A percentile compares a stretch with the other conserved stretches of the same genome.
These are phyloP conservation scores for Platichthys stellatus DNA, from an alignment of 2,113 vertebrate species.

Conservation along the genomic window DNA sequence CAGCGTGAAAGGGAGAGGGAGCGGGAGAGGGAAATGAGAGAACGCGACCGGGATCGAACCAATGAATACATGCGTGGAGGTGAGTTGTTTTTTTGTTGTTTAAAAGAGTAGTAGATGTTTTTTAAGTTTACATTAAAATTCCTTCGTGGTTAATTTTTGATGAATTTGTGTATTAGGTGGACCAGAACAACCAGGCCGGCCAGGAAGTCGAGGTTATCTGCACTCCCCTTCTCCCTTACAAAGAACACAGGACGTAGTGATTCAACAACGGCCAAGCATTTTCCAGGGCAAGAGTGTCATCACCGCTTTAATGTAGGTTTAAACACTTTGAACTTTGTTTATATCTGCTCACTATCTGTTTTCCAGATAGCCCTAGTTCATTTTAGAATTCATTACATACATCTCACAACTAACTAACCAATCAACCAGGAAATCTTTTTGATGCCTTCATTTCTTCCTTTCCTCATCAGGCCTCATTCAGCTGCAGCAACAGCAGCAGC, in stretches of 20 bases:
- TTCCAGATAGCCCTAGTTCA: background rate
- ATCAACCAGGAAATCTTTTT: background rate
- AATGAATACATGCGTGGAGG: constrained; percentile 80
- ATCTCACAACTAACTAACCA: background rate
- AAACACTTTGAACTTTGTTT: background rate
- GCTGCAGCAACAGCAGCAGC: constrained; percentile 74
- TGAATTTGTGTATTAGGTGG: constrained; percentile 45
- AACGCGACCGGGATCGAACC: constrained; percentile 56
- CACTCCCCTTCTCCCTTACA: constrained; percentile 93
- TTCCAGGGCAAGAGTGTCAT: constrained; percentile 98
- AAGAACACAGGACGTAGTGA: constrained; percentile 89
- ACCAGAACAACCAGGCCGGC: constrained; percentile 89
- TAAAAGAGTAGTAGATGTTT: background rate
- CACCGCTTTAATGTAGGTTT: constrained; percentile 91
- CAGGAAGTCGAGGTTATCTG: constrained; percentile 90
- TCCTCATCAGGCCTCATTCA: constrained; percentile 73
- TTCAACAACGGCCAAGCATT: constrained; percentile 96
- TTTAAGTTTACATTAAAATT: background rate
- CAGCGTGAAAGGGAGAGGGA: constrained; percentile 73
- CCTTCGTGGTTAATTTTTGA: background rate
- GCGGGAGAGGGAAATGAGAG: constrained; percentile 47
- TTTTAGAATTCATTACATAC: background rate
- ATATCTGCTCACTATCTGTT: background rate
- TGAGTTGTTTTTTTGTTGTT: constrained; percentile 37
- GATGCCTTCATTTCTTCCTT: background rate